Conservation (phyloP, 2,888 invertebrate species). For the Lagria hirta region DNA sequence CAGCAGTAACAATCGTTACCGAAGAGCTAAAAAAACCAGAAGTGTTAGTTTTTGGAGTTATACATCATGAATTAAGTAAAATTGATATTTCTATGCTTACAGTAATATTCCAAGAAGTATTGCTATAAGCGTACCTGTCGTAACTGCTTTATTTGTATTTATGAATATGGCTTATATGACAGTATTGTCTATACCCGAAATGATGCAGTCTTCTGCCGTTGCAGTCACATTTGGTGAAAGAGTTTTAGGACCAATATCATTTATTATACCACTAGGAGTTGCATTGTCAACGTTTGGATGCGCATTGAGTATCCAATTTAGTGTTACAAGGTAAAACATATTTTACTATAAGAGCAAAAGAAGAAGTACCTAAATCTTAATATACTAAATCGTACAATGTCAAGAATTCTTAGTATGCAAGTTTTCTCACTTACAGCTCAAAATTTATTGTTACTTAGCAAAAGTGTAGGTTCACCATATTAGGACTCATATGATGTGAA, state of each 20-base stretch:
- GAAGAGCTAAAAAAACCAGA: slow-evolving; percentile 75
- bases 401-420: no score
- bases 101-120: slow-evolving; percentile 82
- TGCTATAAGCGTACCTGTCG: slow-evolving; percentile 77
- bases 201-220: slow-evolving; percentile 74
- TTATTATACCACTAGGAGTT: slow-evolving; percentile 74
- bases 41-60: slow-evolving; percentile 55
- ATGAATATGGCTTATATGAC: slow-evolving; percentile 89
- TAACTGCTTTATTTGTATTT: slow-evolving; percentile 76
- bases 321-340: slow-evolving; percentile 66
- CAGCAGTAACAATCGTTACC: slow-evolving; percentile 71
- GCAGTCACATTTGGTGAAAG: slow-evolving; percentile 73
- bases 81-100: slow-evolving; percentile 49
- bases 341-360: no score
- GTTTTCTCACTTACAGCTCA: no score
- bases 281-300: slow-evolving; percentile 78
- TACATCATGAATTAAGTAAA: slow-evolving; percentile 4
- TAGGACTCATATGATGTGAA: no score
- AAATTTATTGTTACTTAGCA: no score
- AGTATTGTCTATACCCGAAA: slow-evolving; percentile 70
- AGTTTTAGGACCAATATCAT: slow-evolving; percentile 66
- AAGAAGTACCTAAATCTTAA: no score
- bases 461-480: no score
- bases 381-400: no score
- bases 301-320: slow-evolving; percentile 75